A percentile compares a stretch with the other conserved stretches of the same genome.
Conservation (phyloP, 2,888 invertebrate genomes). For the Halictus quadricinctus region DNA sequence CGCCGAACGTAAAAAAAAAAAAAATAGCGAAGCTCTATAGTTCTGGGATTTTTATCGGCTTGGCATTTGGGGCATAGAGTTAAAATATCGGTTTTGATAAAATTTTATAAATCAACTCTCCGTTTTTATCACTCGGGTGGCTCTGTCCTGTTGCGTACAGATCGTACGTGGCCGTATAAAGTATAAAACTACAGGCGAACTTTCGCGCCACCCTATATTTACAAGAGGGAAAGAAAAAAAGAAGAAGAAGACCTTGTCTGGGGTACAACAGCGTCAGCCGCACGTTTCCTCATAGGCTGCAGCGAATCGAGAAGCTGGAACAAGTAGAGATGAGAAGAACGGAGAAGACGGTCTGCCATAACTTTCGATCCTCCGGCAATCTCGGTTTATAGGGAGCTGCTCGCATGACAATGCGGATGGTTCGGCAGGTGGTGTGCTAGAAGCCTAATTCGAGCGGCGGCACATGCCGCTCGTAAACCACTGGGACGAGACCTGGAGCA, state of each 20-base stretch:
- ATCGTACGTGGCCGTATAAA: background rate
- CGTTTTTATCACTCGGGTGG: background rate
- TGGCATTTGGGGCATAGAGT: too few relatives aligned
- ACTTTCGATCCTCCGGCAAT: slow-evolving; percentile 73
- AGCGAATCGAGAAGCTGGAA: slow-evolving; percentile 39
- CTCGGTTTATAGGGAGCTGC: slow-evolving; percentile 71
- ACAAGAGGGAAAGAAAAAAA: background rate
- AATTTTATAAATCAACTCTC: background rate
- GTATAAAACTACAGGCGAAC: background rate
- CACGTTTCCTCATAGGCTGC: slow-evolving; percentile 58
- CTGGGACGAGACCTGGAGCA: slow-evolving; percentile 42
- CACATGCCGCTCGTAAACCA: slow-evolving; percentile 74
- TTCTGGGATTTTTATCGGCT: too few relatives aligned
- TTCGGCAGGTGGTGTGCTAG: slow-evolving; percentile 61
- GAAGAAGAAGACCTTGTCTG: background rate
- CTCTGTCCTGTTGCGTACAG: background rate
- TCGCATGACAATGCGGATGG: slow-evolving; percentile 70
- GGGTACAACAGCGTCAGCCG: slow-evolving; percentile 51
- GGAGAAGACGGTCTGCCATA: slow-evolving; percentile 63
- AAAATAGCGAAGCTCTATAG: too few relatives aligned
- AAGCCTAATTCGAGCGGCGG: slow-evolving; percentile 66
- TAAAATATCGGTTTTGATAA: background rate
- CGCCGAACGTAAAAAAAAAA: too few relatives aligned
- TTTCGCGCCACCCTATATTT: background rate
- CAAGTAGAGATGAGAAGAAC: slow-evolving; percentile 23